Percentiles rank a stretch among this genome's conserved stretches.
phyloP scores from a whole-genome alignment of 1,140 invertebrate species.

The Sitodiplosis mosellana region DNA sequence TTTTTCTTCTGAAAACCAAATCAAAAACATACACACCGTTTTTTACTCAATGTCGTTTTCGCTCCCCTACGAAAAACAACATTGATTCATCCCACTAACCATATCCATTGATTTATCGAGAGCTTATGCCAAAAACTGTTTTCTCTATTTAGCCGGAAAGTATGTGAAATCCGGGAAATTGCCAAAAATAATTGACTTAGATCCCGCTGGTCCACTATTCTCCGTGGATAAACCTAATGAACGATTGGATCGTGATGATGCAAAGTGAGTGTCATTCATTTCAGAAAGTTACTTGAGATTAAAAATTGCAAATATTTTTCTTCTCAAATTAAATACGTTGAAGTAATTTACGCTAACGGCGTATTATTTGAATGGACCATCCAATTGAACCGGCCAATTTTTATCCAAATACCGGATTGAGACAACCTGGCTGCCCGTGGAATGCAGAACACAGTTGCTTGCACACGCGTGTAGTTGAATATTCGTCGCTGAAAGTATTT shows the following conservation, averaged over 20 bases:
- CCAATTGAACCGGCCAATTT: constrained; percentile 32
- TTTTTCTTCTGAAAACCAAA: no score
- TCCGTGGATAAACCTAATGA: constrained; percentile 7
- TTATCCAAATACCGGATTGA: constrained; percentile 27
- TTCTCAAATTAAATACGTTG: constrained; percentile 11
- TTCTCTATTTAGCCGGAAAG: constrained; percentile 8
- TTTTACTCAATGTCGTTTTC: no score
- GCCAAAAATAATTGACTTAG: constrained; percentile 17
- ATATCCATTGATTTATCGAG: no score
- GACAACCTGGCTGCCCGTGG: not conserved
- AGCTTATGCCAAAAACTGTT: no score
- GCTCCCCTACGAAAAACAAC: no score
- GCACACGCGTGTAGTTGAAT: constrained; percentile 14
- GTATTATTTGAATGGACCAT: constrained; percentile 30
- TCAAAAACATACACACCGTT: no score
- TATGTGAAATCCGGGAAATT: constrained; percentile 6
- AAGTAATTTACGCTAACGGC: constrained; percentile 4
- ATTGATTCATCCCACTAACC: no score
- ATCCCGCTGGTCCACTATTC: constrained; percentile 30
- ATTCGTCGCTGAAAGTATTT: constrained; percentile 15
- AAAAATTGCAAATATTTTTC: constrained; percentile 27
- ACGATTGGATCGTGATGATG: constrained; percentile 32
- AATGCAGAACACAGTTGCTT: constrained; percentile 4
- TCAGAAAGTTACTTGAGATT: constrained; percentile 40
- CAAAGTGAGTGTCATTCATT: constrained; percentile 37